Evolutionary conservation across 2,797 vertebrate genomes (phyloP).

Genomic region (Sebastes steindachneri): DNA sequence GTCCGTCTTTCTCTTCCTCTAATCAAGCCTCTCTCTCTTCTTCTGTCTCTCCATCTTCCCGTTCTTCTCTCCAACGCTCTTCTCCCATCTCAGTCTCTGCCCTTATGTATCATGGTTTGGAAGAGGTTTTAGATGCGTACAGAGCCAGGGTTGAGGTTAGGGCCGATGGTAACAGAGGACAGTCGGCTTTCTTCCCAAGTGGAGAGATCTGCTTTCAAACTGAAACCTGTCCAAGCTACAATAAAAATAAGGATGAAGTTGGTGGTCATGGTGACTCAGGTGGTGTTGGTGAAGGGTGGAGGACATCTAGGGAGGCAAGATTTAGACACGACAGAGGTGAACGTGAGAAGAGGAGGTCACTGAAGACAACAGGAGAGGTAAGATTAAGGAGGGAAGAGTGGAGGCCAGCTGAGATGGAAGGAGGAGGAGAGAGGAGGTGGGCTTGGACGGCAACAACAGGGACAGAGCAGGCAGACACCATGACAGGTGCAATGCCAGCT

Average conservation of each 20-base stretch:
- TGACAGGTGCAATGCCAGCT: not conserved
- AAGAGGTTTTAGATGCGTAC: slow-evolving; percentile 71
- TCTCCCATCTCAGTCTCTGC: slow-evolving; percentile 10
- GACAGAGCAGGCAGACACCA: not conserved
- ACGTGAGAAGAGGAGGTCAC: not conserved
- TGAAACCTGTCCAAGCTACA: slow-evolving; percentile 17
- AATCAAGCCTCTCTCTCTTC: slow-evolving; percentile 62
- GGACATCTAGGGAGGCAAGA: not conserved
- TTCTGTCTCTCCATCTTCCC: slow-evolving; percentile 24
- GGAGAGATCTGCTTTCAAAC: slow-evolving; percentile 2
- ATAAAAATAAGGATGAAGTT: not conserved
- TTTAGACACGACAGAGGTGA: not conserved
- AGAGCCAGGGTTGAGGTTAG: slow-evolving; percentile 47
- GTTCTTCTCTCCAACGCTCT: slow-evolving; percentile 38
- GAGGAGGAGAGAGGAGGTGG: slow-evolving; percentile 13
- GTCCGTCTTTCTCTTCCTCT: slow-evolving; percentile 61
- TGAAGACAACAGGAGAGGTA: not conserved
- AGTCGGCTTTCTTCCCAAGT: not conserved
- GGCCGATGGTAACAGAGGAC: slow-evolving; percentile 15
- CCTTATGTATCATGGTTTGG: slow-evolving; percentile 40
- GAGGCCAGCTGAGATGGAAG: not conserved
- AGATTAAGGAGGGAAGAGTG: not conserved
- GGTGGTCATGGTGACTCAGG: not conserved
- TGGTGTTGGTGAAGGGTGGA: not conserved
- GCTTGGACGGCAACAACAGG: slow-evolving; percentile 34